Conservation (phyloP, 2,113 vertebrate species). For the Amazona guildingii region DNA sequence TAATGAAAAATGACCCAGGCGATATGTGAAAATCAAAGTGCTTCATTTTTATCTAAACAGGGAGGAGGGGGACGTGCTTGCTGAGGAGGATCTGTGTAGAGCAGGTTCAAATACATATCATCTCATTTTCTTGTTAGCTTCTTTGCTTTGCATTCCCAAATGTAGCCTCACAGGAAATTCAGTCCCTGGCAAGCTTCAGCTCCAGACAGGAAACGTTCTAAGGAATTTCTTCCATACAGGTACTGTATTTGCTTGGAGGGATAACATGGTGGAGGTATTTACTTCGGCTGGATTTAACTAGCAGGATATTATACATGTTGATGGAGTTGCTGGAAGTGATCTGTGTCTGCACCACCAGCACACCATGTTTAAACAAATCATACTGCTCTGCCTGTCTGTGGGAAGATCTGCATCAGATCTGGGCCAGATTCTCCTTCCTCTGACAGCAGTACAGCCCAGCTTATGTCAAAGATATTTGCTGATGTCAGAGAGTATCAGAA, state of each 20-base stretch:
- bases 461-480: background rate
- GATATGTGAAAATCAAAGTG: background rate
- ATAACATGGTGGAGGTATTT: constrained; percentile 27
- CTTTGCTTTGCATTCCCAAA: constrained; percentile 47
- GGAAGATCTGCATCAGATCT: constrained; percentile 31
- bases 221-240: constrained; percentile 58
- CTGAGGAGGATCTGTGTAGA: background rate
- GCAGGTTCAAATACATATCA: constrained; percentile 22
- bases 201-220: constrained; percentile 55
- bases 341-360: constrained; percentile 33
- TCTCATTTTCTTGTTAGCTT: constrained; percentile 32
- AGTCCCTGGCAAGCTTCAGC: constrained; percentile 45
- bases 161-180: constrained; percentile 61
- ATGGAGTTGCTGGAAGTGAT: constrained; percentile 45
- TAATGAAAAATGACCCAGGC: background rate
- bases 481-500: background rate
- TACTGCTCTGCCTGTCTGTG: constrained; percentile 16
- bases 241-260: constrained; percentile 55
- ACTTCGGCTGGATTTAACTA: constrained; percentile 22
- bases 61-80: background rate
- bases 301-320: constrained; percentile 46
- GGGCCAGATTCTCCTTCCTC: constrained; percentile 3
- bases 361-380: constrained; percentile 39
- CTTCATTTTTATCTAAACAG: background rate
- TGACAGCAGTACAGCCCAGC: background rate